phyloP scores from a whole-genome alignment of 2,888 invertebrate species.

The Dascillus cervinus region DNA sequence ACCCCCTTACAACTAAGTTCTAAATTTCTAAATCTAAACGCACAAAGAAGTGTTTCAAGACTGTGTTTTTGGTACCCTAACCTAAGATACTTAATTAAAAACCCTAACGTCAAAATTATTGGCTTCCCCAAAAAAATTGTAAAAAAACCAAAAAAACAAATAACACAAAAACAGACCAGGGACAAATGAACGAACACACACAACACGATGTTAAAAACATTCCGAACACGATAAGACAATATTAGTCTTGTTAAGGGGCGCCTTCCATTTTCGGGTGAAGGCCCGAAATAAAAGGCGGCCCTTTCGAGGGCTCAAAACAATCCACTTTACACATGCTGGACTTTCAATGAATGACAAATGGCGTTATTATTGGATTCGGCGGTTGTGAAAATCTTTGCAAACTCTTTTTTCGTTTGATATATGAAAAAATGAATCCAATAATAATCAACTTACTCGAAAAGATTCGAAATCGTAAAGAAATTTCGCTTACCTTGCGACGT shows the following conservation, averaged over 20 bases:
- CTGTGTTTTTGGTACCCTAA: too few species aligned
- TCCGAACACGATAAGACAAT: conserved; percentile 28
- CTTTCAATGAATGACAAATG: too few species aligned
- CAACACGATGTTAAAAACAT: conserved; percentile 37
- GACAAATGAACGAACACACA: conserved; percentile 34
- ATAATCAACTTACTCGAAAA: conserved; percentile 7
- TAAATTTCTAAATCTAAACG: conserved; percentile 1
- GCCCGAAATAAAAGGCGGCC: too few species aligned
- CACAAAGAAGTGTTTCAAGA: conserved; percentile 16
- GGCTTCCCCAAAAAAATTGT: conserved; percentile 32
- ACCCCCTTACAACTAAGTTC: conserved; percentile 6
- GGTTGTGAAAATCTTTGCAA: conserved; percentile 9
- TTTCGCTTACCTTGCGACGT: conserved; percentile 75
- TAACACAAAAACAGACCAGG: conserved; percentile 40
- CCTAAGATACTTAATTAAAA: too few species aligned
- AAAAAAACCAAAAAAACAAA: conserved; percentile 14
- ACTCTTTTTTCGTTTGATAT: conserved; percentile 7
- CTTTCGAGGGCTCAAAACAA: too few species aligned
- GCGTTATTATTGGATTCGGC: too few species aligned
- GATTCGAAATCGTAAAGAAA: conserved; percentile 4
- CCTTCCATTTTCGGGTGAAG: too few species aligned
- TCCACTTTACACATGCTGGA: too few species aligned
- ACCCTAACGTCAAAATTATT: too few species aligned
- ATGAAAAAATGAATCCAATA: conserved; percentile 6
- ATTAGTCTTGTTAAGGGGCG: conserved; percentile 13